Base-by-base conservation (phyloP, 2,113 vertebrate species). In the Amia ocellicauda region DNA sequence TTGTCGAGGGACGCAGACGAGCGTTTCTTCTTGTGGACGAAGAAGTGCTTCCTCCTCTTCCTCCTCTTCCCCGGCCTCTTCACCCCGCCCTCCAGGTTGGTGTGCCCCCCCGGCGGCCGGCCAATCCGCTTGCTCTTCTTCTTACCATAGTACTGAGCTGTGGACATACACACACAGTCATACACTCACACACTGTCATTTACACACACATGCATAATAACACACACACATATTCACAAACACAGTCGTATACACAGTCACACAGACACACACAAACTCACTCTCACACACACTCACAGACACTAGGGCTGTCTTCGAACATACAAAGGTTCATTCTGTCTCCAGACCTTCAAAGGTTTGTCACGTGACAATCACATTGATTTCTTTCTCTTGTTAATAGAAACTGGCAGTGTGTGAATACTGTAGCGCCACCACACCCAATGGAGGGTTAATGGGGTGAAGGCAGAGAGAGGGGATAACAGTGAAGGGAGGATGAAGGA, bases 11-110 rank as follows among this genome's bases (percentile, higher is more conserved):
- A 98, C 2, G 94, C 60, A 20, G 94, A 94, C 1, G 92, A 91
- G 19, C 94, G 93, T 73, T 95, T 95, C 80, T 98, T 99, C 82
- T 99, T 99, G 75, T 97, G 95, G 66, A 95, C 96, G 76, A 98
- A 99, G 68, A 94, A 93, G 74, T 94, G 93, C 89, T 96, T 97
- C 77, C 94, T 87, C 57, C 93, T 94, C 86, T 97, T 99, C 84
- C 93, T 91, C 77, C 89, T 92, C 69, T 96, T 93, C 59, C 87
- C 94, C 68, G 90, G 88, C 75, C 94, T 95, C 83, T 96, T 98
- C 74, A 93, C 88, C 41, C 90, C 93, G n/a, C 84, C 91, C 40
- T 97, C 93, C 75, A 94, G 83, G 79, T 93, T 96, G 74, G 95
- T 89, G 76, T 97, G 93, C 36, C 92, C 92, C 24, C 93, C 94